phyloP scores from a whole-genome alignment of 2,113 vertebrate genomes.

The Muscicapa adusta region DNA sequence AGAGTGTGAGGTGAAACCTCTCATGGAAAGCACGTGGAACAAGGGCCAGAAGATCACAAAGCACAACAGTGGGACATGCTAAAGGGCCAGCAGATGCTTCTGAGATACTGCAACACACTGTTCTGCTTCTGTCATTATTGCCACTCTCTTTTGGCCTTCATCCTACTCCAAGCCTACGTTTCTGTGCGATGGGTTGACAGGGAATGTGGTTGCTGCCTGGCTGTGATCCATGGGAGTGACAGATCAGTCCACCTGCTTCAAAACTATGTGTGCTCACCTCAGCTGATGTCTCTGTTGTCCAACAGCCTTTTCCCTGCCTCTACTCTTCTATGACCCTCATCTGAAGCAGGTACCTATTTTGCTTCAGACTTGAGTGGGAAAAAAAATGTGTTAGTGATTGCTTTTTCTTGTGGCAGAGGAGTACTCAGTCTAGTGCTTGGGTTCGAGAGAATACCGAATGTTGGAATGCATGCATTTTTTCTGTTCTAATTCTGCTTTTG shows the following conservation, averaged over 20 bases:
- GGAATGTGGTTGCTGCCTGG: neutral
- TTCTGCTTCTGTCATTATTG: neutral
- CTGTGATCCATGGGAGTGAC: neutral
- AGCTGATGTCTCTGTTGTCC: neutral
- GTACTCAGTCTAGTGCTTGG: neutral
- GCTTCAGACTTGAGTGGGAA: neutral
- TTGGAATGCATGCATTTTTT: neutral
- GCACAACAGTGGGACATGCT: fast-evolving
- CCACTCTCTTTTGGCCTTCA: neutral
- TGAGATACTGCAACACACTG: neutral
- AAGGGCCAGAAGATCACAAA: neutral
- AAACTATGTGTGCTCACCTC: neutral
- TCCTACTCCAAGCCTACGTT: neutral
- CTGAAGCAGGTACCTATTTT: neutral
- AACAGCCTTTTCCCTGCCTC: neutral
- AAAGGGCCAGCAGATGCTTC: neutral
- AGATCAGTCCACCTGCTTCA: constrained; percentile 5
- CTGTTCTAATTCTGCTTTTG: neutral
- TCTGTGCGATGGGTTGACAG: neutral
- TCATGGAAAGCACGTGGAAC: neutral
- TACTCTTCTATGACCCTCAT: fast-evolving
- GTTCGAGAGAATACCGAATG: neutral
- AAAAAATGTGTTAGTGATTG: neutral
- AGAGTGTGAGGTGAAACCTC: neutral
- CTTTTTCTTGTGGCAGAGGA: neutral